Percentiles rank a stretch among this genome's conserved stretches.
These are phyloP conservation scores for Naso thynnoides DNA, from an alignment of 2,797 vertebrate genomes.

Conservation along the genomic window DNA sequence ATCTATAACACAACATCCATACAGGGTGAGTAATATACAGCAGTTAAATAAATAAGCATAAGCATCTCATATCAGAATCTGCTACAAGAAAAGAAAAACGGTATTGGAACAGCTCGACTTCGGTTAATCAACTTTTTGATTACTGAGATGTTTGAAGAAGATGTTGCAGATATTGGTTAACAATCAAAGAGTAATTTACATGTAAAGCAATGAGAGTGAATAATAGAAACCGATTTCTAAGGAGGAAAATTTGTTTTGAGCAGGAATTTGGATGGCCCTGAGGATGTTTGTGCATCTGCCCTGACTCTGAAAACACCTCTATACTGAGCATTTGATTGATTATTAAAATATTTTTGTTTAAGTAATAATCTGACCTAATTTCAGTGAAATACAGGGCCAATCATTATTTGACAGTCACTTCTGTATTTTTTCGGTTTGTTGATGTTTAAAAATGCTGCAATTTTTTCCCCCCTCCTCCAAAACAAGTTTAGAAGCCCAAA, in stretches of 20 bases:
- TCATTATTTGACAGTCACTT: too few species aligned
- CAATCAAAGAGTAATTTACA: background rate
- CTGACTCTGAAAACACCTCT: background rate
- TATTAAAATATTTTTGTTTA: background rate
- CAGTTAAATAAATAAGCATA: too few species aligned
- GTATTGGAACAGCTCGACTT: background rate
- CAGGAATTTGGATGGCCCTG: background rate
- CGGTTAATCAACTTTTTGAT: background rate
- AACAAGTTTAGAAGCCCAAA: conserved; percentile 29
- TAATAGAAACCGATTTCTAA: background rate
- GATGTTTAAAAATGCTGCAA: background rate
- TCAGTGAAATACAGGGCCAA: background rate
- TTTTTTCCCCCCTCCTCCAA: conserved; percentile 8
- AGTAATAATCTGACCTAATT: background rate
- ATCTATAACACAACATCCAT: too few species aligned
- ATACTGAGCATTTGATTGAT: background rate
- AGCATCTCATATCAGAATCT: too few species aligned
- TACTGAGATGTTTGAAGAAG: conserved; percentile 5
- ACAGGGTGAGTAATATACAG: too few species aligned
- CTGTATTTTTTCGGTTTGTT: too few species aligned
- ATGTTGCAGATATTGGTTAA: background rate
- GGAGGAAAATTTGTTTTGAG: background rate
- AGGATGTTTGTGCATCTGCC: background rate
- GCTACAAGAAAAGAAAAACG: background rate
- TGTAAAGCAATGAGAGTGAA: background rate